These are phyloP conservation scores for Margaritifera margaritifera DNA, from an alignment of 2,888 invertebrate species.

Conservation along the genomic window DNA sequence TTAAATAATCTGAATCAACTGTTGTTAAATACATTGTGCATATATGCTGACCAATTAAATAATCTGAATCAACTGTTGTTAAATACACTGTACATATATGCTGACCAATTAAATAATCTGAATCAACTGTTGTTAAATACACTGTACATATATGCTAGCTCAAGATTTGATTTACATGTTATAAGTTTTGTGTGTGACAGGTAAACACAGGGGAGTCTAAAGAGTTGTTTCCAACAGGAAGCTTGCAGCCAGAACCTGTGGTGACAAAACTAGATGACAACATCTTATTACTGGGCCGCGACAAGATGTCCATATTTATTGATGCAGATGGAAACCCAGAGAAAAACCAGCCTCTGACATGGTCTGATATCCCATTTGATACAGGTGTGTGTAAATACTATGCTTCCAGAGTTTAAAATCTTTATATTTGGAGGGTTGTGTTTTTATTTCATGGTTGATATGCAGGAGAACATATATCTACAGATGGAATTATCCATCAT, in stretches of 20 bases:
- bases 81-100: background rate
- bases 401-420: too few relatives aligned
- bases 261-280: slow-evolving; percentile 69
- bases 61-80: too few relatives aligned
- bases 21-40: too few relatives aligned
- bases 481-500: too few relatives aligned
- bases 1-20: too few relatives aligned
- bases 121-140: too few relatives aligned
- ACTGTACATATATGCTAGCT: too few relatives aligned
- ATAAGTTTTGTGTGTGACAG: slow-evolving; percentile 44
- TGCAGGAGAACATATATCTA: too few relatives aligned
- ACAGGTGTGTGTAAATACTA: slow-evolving; percentile 56
- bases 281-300: slow-evolving; percentile 85
- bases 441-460: too few relatives aligned
- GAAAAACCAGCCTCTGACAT: slow-evolving; percentile 82
- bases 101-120: background rate
- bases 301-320: slow-evolving; percentile 89
- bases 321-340: slow-evolving; percentile 83
- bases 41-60: too few relatives aligned
- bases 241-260: slow-evolving; percentile 72
- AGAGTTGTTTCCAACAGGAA: slow-evolving; percentile 83
- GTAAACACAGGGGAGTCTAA: slow-evolving; percentile 78
- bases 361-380: slow-evolving; percentile 83
- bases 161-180: slow-evolving; percentile 1
- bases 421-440: too few relatives aligned